phyloP scores from a whole-genome alignment of 2,113 vertebrate species.

The Jaculus jaculus region DNA sequence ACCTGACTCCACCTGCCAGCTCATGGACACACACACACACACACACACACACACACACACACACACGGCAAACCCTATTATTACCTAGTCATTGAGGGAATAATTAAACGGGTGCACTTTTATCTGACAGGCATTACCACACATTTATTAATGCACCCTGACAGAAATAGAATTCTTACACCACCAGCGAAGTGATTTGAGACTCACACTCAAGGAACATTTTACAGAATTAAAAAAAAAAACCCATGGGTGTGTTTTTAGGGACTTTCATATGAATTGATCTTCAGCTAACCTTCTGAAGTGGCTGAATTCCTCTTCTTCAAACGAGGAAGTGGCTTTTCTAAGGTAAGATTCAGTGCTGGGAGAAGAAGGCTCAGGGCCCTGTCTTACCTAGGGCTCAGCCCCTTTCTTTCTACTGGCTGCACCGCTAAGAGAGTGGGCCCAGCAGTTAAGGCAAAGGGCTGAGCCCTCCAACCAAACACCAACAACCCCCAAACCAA shows the following conservation, averaged over 20 bases:
- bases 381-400: neutral
- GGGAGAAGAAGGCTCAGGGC: neutral
- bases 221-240: no score
- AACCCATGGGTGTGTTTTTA: neutral
- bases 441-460: neutral
- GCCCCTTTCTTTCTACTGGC: neutral
- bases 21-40: fast-evolving
- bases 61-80: neutral
- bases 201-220: neutral
- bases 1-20: neutral
- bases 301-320: neutral
- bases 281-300: neutral
- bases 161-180: neutral
- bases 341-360: neutral
- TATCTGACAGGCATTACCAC: neutral
- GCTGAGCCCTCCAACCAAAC: neutral
- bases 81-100: fast-evolving
- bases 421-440: no score
- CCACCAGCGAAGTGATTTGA: neutral
- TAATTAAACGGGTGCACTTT: neutral
- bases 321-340: neutral
- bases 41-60: no score
- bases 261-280: neutral
- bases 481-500: neutral
- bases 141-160: neutral